Evolutionary conservation across 2,797 vertebrate genomes (phyloP), one percentile per base, ranked within the genome.

Genomic region (Calcarius lapponicus): DNA sequence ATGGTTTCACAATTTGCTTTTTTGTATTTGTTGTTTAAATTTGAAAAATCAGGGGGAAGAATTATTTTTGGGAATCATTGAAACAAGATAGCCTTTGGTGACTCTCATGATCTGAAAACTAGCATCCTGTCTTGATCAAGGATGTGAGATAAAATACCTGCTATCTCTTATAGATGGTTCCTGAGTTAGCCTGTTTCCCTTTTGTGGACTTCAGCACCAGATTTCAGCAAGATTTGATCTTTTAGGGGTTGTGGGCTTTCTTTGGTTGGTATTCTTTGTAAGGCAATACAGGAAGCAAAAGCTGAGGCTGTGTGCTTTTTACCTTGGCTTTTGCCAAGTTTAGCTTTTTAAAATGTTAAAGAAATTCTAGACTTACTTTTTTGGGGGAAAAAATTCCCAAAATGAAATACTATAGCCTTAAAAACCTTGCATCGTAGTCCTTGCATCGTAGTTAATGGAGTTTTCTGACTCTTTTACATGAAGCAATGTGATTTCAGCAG

Each of bases 241-340:
- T 88, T 40, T 54, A 3, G 3, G 9, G 13, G 4, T 50, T 80
- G 51, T 53, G 29, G 6, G 3, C 0, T 1, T 1, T 29, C 42
- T 66, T 47, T 69, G 11, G 9, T 31, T 73, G 6, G 7, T 53
- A 54, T 89, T 94, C 17, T 78, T 73, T 76, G 36, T 80, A 62
- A 56, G 48, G 40, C 16, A 32, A 10, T 86, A 31, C 18, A 20
- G 12, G 61, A 61, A 25, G 31, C 7, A 64, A 65, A 29, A 25
- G 47, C 21, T 67, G 28, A n/a, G 10, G 22, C 12, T 74, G 20
- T 86, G 24, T 47, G 15, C 18, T 60, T 54, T 47, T 70, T 31
- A 21, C 20, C 29, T 40, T 47, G 26, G 2, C 7, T 64, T 71
- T 86, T 78, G 31, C 17, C 31, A 36, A 21, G 48, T 57, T 64